Conservation (phyloP, 2,113 vertebrate species). For the Tor tambroides region DNA sequence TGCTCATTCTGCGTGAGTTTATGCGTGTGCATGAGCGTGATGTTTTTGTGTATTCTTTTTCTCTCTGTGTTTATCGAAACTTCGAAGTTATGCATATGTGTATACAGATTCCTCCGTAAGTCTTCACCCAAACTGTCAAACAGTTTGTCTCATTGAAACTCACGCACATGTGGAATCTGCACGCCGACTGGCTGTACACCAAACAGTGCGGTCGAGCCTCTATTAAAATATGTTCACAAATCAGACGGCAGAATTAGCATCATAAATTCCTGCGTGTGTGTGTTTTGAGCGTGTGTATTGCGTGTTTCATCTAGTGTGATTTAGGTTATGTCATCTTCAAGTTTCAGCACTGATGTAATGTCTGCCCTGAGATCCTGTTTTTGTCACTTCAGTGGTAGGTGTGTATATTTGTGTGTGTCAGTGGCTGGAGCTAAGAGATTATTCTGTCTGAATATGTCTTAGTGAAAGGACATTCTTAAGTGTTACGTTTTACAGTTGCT, state of each 20-base stretch:
- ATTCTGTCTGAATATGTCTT: constrained; percentile 21
- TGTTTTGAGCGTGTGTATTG: not conserved
- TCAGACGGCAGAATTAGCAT: not conserved
- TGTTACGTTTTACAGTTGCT: constrained; percentile 16
- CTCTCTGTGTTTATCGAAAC: constrained; percentile 11
- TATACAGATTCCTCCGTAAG: constrained; percentile 29
- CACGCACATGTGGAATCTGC: constrained; percentile 21
- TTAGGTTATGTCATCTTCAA: constrained; percentile 23
- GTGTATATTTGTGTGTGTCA: constrained; percentile 20
- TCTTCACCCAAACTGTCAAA: constrained; percentile 20
- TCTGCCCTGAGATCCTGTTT: constrained; percentile 49
- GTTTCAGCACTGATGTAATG: constrained; percentile 52
- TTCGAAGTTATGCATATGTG: constrained; percentile 30
- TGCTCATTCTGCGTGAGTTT: constrained; percentile 28
- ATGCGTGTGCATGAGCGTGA: constrained; percentile 29
- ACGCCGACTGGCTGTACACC: not conserved
- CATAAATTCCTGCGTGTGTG: not conserved
- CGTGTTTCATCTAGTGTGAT: constrained; percentile 5
- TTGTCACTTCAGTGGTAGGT: constrained; percentile 32
- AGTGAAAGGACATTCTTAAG: constrained; percentile 17
- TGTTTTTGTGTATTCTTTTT: constrained; percentile 17
- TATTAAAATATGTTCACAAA: constrained; percentile 16
- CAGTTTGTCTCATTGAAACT: constrained; percentile 21
- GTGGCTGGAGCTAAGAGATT: constrained; percentile 21
- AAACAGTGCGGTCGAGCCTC: not conserved